These are phyloP conservation scores for Drosophila atripex DNA, from an alignment of 2,888 invertebrate genomes.

Conservation along the genomic window DNA sequence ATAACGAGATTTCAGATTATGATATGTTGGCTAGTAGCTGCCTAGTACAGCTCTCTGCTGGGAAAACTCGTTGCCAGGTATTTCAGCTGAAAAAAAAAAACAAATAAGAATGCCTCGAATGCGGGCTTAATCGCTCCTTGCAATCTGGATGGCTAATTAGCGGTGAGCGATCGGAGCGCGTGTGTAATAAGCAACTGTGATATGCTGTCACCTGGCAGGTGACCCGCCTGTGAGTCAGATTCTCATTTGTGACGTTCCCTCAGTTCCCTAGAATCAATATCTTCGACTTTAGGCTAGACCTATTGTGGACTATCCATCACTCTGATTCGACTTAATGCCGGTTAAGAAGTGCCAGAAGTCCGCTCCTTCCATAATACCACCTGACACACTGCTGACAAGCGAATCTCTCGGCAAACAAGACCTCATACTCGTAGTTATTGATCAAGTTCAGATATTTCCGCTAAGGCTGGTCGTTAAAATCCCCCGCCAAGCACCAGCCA, in stretches of 20 bases:
- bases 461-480: constrained; percentile 5
- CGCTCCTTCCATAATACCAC: neutral
- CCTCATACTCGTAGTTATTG: constrained; percentile 2
- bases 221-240: constrained; percentile 32
- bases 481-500: too few species aligned
- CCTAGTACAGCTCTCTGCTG: neutral
- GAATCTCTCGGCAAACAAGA: constrained; percentile 12
- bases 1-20: constrained; percentile 72
- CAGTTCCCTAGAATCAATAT: constrained; percentile 41
- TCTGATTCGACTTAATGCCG: constrained; percentile 38
- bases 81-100: constrained; percentile 3
- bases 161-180: constrained; percentile 33
- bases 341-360: constrained; percentile 7
- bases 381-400: constrained; percentile 7
- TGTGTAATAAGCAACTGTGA: constrained; percentile 41
- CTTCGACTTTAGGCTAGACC: neutral
- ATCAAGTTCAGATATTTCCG: constrained; percentile 34
- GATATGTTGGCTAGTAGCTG: constrained; percentile 38
- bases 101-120: constrained; percentile 29
- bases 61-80: constrained; percentile 47
- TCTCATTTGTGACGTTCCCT: too few species aligned
- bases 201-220: constrained; percentile 25
- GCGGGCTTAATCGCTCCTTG: constrained; percentile 48
- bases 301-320: constrained; percentile 51
- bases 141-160: constrained; percentile 70